Evolutionary conservation across 2,113 vertebrate genomes (phyloP), one percentile per base, ranked within the genome.

Genomic region (Dipodomys ordii): DNA sequence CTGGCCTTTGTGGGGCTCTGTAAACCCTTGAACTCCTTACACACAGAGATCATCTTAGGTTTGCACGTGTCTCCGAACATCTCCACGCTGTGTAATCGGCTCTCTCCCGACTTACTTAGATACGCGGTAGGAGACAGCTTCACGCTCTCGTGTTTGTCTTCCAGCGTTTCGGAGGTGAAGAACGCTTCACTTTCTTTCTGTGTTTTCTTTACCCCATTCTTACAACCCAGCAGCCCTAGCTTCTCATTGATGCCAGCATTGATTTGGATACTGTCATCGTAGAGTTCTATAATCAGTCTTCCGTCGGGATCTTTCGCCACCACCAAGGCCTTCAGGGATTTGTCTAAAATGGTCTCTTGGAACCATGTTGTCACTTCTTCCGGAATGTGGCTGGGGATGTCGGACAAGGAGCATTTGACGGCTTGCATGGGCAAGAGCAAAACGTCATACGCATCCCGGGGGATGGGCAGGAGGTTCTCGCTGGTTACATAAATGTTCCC

Each of bases 341-440:
- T 98, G 80, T 99, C 98, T 67, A 98, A 97, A 9, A 98, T 96
- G 35, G 90, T 90, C 19, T 97, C 97, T 92, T 98, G 98, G 98
- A 99, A 99, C 99, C 99, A 99, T 0, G 16, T 2, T 53, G 98
- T 97, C 25, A 98, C 97, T 90, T 99, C 98, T 82, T 95, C 83
- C 5, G 98, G 94, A 87, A 99, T 97, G 22, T 97, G 68, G 6
- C 82, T 53, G 11, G 98, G 97, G 77, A 99, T 69, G 91, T 99
- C 99, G 73, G 98, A 98, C 25, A 99, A 98, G 1, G 98, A 97
- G 97, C 99, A 99, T 85, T 98, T 97, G 81, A 99, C 77, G 32
- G 99, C 99, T 96, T 99, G 99, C 96, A 99, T 98, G 49, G 99
- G 99, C 86, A 99, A 96, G 86, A 99, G 97, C 95, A 99, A 98